Conservation (phyloP, 1,140 invertebrate genomes). For the Euura lappo region DNA sequence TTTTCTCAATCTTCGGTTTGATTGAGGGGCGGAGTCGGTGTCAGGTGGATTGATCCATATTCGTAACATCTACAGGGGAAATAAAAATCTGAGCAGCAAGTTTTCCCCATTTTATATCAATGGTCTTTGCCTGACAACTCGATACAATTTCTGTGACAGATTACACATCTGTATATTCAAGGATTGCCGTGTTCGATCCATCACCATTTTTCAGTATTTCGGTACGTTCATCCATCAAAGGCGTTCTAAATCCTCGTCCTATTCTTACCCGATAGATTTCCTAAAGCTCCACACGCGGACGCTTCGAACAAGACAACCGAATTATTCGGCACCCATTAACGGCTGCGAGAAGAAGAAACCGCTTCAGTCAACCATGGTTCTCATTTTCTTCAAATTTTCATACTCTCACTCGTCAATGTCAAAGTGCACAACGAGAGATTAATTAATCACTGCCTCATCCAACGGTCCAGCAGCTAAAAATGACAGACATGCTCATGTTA, state of each 20-base stretch:
- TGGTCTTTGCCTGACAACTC: constrained; percentile 10
- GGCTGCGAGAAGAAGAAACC: no score
- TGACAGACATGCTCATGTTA: no score
- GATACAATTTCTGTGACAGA: constrained; percentile 39
- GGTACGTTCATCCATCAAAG: constrained; percentile 42
- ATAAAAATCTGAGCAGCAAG: neutral
- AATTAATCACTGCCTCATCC: neutral
- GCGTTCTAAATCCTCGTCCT: constrained; percentile 35
- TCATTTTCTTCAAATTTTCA: no score
- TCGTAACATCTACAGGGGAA: neutral
- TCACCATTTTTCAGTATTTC: constrained; percentile 47
- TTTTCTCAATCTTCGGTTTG: no score
- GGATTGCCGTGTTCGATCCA: constrained; percentile 40
- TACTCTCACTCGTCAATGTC: no score
- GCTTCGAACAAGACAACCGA: no score
- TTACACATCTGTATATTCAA: constrained; percentile 42
- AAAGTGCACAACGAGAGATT: neutral
- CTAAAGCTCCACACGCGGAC: neutral
- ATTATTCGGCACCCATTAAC: no score
- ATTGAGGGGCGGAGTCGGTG: neutral
- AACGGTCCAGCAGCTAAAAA: no score
- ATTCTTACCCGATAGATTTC: neutral
- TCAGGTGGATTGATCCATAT: neutral
- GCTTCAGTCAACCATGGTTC: no score
- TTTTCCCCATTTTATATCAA: neutral